These are phyloP conservation scores for Vesta saturnalis DNA, from an alignment of 2,888 invertebrate species.

Conservation along the genomic window DNA sequence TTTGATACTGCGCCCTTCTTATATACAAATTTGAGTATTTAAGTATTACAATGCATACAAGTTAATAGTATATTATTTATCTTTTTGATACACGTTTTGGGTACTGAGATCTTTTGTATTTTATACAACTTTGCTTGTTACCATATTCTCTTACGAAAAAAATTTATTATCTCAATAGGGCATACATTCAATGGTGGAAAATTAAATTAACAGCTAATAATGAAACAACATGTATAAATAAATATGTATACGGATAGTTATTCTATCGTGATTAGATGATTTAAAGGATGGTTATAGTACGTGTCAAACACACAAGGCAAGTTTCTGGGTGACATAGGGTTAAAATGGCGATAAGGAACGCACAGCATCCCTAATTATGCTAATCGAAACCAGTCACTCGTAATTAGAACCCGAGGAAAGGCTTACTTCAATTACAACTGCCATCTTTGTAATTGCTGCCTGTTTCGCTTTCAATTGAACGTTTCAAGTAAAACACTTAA, in stretches of 20 bases:
- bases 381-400: constrained; percentile 39
- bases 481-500: constrained; percentile 22
- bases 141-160: neutral
- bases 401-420: constrained; percentile 39
- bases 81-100: too few species aligned
- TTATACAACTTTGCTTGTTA: too few species aligned
- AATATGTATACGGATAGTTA: constrained; percentile 16
- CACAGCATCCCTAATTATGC: constrained; percentile 39
- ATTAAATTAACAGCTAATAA: neutral
- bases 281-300: constrained; percentile 28
- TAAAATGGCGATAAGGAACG: constrained; percentile 36
- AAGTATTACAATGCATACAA: too few species aligned
- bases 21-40: too few species aligned
- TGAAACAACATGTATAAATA: too few species aligned
- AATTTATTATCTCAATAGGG: neutral
- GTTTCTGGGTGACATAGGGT: constrained; percentile 32
- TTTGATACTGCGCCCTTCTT: too few species aligned
- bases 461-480: constrained; percentile 37
- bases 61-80: too few species aligned
- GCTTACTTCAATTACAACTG: constrained; percentile 38
- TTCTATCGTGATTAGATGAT: constrained; percentile 9
- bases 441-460: constrained; percentile 37
- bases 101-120: too few species aligned
- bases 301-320: constrained; percentile 36
- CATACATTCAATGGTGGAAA: neutral